These are phyloP conservation scores for Mormyrops boulengeri DNA, from an alignment of 2,797 vertebrate genomes.

Conservation along the genomic window DNA sequence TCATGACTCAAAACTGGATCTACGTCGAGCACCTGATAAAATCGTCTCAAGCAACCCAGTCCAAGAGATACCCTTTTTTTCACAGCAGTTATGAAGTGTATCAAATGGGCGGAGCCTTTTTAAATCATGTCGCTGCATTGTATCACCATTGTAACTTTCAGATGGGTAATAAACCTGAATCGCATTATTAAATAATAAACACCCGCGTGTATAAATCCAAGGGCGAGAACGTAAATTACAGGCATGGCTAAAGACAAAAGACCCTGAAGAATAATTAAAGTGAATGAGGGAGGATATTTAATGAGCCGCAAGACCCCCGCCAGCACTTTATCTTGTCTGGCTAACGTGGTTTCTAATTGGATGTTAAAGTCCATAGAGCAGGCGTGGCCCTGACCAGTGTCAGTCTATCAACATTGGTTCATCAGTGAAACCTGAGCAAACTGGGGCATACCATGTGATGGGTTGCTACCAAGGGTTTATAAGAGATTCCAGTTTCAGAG, in stretches of 20 bases:
- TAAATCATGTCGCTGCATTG: background rate
- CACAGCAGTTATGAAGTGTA: background rate
- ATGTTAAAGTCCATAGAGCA: slow-evolving; percentile 8
- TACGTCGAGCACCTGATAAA: background rate
- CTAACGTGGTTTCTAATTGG: slow-evolving; percentile 12
- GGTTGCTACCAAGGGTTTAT: background rate
- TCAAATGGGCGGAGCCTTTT: background rate
- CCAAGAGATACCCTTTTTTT: background rate
- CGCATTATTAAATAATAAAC: slow-evolving; percentile 14
- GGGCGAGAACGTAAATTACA: background rate
- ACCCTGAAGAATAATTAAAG: background rate
- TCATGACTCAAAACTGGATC: background rate
- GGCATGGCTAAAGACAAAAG: background rate
- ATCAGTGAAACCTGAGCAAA: background rate
- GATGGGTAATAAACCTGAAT: background rate
- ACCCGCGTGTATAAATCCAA: background rate
- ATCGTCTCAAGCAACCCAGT: background rate
- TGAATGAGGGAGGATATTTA: background rate
- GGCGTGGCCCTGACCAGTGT: background rate
- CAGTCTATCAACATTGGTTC: background rate
- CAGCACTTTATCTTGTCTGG: slow-evolving; percentile 7
- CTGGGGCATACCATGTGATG: background rate
- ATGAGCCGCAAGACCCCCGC: background rate
- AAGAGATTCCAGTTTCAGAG: background rate
- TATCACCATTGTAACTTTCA: background rate